These are phyloP conservation scores for Pollenia griseotomentosa DNA, from an alignment of 2,888 invertebrate species.

Conservation along the genomic window DNA sequence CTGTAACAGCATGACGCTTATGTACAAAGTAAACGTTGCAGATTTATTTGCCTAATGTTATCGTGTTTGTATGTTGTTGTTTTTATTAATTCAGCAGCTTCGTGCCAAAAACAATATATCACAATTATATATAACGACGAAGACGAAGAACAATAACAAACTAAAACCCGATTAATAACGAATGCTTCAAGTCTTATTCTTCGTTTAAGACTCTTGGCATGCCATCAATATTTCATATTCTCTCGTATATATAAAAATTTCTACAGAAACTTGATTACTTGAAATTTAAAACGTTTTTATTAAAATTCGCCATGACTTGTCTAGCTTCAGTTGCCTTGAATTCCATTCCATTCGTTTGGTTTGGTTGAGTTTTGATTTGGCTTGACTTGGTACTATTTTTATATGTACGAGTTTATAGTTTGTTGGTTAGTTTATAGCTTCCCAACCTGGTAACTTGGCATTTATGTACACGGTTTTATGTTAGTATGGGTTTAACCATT, in stretches of 20 bases:
- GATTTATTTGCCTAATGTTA: constrained; percentile 45
- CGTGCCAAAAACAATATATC: constrained; percentile 54
- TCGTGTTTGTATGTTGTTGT: constrained; percentile 50
- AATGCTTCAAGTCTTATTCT: constrained; percentile 44
- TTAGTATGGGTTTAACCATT: constrained; percentile 52
- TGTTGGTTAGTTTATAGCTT: constrained; percentile 36
- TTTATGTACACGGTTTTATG: constrained; percentile 26
- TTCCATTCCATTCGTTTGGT: constrained; percentile 12
- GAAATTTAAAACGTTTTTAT: constrained; percentile 41
- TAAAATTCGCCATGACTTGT: constrained; percentile 41
- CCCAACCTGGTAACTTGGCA: constrained; percentile 42
- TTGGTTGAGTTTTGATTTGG: constrained; percentile 31
- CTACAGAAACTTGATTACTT: constrained; percentile 50
- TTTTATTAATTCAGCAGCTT: constrained; percentile 50
- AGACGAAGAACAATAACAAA: constrained; percentile 18
- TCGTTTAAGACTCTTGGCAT: constrained; percentile 64
- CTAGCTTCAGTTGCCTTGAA: constrained; percentile 45
- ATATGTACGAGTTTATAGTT: constrained; percentile 28
- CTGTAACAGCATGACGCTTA: constrained; percentile 62
- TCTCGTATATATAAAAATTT: constrained; percentile 48
- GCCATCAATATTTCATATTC: constrained; percentile 45
- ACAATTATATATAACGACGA: constrained; percentile 40
- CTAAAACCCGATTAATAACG: constrained; percentile 56
- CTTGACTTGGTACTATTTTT: constrained; percentile 47
- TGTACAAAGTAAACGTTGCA: constrained; percentile 39